These are phyloP conservation scores for Harmothoe impar DNA, from an alignment of 2,888 invertebrate genomes.

Conservation along the genomic window DNA sequence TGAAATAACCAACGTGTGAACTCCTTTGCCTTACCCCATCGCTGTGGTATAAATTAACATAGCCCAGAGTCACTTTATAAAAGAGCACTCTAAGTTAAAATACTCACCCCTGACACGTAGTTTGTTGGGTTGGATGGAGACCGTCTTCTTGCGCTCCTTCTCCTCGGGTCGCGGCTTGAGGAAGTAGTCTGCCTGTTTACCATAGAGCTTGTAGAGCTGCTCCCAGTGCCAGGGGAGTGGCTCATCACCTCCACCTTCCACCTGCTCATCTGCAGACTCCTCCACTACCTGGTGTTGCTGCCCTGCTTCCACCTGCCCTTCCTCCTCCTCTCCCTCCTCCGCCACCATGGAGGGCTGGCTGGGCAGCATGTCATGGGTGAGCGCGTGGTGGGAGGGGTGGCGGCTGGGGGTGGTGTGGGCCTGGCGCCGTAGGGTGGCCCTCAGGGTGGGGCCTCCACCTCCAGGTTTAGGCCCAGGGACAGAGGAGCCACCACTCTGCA, in stretches of 20 bases:
- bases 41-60: no score
- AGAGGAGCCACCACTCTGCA: not conserved
- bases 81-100: no score
- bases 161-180: constrained; percentile 78
- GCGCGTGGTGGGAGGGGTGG: not conserved
- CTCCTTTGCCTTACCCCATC: no score
- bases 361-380: not conserved
- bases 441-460: not conserved
- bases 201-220: constrained; percentile 79
- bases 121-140: not conserved
- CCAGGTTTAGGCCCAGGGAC: not conserved
- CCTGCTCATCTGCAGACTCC: constrained; percentile 18
- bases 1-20: no score
- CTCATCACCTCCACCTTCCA: constrained; percentile 34
- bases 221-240: constrained; percentile 71
- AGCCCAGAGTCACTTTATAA: no score
- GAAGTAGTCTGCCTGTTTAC: constrained; percentile 78
- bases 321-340: constrained; percentile 53
- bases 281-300: constrained; percentile 63
- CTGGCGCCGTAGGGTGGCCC: not conserved
- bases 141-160: constrained; percentile 67
- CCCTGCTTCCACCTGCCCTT: constrained; percentile 59
- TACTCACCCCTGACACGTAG: not conserved
- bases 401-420: not conserved
- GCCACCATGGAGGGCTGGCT: constrained; percentile 54